Conservation (phyloP, 2,797 vertebrate species). For the Rhynchotus rufescens region DNA sequence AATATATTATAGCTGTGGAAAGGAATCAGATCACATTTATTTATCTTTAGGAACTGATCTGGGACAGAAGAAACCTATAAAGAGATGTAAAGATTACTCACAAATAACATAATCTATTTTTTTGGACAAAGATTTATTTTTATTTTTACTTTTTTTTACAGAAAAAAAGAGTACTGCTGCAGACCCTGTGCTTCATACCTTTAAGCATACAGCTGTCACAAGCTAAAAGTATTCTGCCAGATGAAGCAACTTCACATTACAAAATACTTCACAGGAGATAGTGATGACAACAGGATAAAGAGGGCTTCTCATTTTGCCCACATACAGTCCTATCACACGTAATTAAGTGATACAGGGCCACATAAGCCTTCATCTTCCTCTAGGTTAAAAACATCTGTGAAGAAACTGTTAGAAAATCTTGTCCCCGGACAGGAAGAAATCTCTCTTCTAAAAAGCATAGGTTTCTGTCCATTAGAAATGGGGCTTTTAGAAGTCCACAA, state of each 20-base stretch:
- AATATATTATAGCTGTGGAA: neutral
- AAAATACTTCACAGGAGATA: neutral
- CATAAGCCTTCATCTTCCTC: neutral
- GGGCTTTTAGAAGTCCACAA: neutral
- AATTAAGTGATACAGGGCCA: constrained; percentile 23
- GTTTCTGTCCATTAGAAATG: neutral
- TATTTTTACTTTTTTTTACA: too few species aligned
- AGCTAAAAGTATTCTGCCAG: neutral
- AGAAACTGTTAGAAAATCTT: constrained; percentile 23
- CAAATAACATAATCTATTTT: neutral
- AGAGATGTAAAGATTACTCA: neutral
- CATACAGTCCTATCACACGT: neutral
- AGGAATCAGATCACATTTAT: neutral
- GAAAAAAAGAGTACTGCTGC: neutral
- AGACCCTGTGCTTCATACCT: neutral
- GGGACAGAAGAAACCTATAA: neutral
- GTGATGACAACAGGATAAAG: neutral
- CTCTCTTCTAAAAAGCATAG: neutral
- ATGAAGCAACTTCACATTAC: neutral
- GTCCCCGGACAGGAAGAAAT: neutral
- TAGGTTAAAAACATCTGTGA: constrained; percentile 7
- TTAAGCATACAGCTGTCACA: neutral
- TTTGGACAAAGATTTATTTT: neutral
- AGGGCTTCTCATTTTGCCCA: neutral
- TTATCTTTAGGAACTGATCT: neutral